Percentiles rank a stretch among this genome's conserved stretches.
Conservation (phyloP, 2,888 invertebrate genomes). For the Bhutanitis thaidina region DNA sequence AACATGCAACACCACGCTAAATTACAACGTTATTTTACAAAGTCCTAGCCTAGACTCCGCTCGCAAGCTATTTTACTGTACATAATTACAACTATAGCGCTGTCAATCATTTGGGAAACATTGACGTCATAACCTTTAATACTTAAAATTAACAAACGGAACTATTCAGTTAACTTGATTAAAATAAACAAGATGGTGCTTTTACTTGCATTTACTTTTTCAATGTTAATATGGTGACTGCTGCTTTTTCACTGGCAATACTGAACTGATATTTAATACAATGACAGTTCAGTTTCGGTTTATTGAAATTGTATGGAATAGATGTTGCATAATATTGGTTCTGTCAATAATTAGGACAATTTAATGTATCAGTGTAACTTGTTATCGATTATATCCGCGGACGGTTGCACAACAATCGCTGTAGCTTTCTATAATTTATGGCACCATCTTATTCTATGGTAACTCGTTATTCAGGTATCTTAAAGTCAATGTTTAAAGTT, state of each 20-base stretch:
- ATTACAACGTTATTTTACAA: conserved; percentile 28
- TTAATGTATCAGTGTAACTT: not conserved
- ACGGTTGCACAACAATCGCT: not conserved
- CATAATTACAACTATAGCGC: conserved; percentile 29
- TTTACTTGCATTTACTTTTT: conserved; percentile 11
- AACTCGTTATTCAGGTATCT: conserved; percentile 67
- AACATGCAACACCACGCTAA: conserved; percentile 31
- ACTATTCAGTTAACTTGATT: conserved; percentile 15
- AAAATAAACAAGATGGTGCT: conserved; percentile 30
- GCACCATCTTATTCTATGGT: conserved; percentile 74
- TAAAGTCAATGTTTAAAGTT: conserved; percentile 23
- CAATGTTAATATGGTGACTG: not conserved
- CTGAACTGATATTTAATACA: not conserved
- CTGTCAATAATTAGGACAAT: too few species aligned
- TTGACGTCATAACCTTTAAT: conserved; percentile 19
- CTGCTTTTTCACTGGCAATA: conserved; percentile 18
- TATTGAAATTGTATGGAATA: not conserved
- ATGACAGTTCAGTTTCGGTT: conserved; percentile 5
- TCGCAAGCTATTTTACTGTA: conserved; percentile 39
- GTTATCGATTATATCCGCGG: not conserved
- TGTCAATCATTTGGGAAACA: conserved; percentile 18
- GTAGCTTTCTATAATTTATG: conserved; percentile 18
- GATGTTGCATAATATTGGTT: too few species aligned
- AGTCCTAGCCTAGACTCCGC: conserved; percentile 24
- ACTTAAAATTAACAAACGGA: conserved; percentile 21